Base-by-base conservation (phyloP, 2,888 invertebrate species). In the Cataglyphis altisquamis region DNA sequence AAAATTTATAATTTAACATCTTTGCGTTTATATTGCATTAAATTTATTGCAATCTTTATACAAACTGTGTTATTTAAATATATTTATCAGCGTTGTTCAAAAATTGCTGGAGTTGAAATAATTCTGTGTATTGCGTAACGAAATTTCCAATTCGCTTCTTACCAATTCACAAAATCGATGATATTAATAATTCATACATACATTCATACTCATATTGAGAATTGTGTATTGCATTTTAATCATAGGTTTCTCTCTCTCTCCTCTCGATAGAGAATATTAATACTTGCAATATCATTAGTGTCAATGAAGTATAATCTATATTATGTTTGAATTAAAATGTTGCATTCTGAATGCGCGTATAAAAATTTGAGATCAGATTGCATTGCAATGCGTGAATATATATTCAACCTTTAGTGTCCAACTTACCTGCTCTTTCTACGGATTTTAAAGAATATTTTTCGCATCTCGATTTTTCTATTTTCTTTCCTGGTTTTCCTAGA, bases 401-500 rank as follows among this genome's bases (percentile, higher is more conserved):
- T 25, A 29, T 66, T 48, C 36, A 32, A 10, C 5, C 18, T 57
- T 78, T 72, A 70, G 6, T 21, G 25, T 10, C 10, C 12, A n/a
- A n/a, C 15, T 72, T 78, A 60, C 15, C 57, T 10, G 25, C 32
- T 62, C 52, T n/a, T 80, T 32, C 45, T 55, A 36, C 57, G 70
- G 83, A 84, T 86, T 88, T 84, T 77, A 63, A 81, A 70, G 82
- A 75, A 70, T 83, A 84, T 64, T 48, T 15, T 18, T 25, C 41
- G 55, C 57, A 48, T 55, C 67, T 78, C 75, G 60, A 64, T 86
- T 73, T 78, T 77, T 63, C 55, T 52, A 68, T 74, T 82, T 72
- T 67, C 67, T 83, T 75, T 72, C 25, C 55, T 66, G 63, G 68
- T 89, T 90, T 86, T 82, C 86, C 82, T 86, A 90, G 91, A 91